A percentile compares a stretch with the other conserved stretches of the same genome.
These are phyloP conservation scores for Aporrectodea caliginosa DNA, from an alignment of 1,140 invertebrate genomes.

Conservation along the genomic window DNA sequence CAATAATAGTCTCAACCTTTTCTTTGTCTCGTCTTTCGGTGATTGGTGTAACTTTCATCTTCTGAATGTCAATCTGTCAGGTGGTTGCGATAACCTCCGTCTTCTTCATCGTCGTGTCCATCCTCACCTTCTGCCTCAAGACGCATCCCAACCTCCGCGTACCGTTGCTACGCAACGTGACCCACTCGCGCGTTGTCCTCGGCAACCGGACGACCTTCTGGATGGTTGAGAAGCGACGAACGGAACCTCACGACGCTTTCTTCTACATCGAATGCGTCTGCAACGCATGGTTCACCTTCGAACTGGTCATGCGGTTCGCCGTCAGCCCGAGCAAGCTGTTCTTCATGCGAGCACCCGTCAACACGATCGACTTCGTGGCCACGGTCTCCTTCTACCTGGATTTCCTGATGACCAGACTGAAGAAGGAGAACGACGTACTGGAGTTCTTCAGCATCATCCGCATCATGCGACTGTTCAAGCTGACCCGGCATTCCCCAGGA, in stretches of 20 bases:
- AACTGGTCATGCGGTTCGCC: slow-evolving; percentile 79
- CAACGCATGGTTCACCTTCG: slow-evolving; percentile 96
- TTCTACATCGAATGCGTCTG: too few species aligned
- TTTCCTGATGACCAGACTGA: slow-evolving; percentile 64
- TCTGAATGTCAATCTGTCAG: slow-evolving; percentile 55
- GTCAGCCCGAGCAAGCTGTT: slow-evolving; percentile 68
- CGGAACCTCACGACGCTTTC: slow-evolving; percentile 87
- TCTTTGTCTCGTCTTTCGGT: too few species aligned
- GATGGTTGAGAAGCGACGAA: slow-evolving; percentile 80
- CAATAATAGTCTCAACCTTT: too few species aligned
- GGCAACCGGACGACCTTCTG: slow-evolving; percentile 16
- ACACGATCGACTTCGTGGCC: slow-evolving; percentile 87
- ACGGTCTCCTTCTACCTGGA: slow-evolving; percentile 96
- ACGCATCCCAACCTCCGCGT: slow-evolving; percentile 82
- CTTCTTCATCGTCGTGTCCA: slow-evolving; percentile 87
- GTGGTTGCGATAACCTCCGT: slow-evolving; percentile 80
- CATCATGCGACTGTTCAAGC: too few species aligned
- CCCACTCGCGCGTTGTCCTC: slow-evolving; percentile 60
- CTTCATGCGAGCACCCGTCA: slow-evolving; percentile 57
- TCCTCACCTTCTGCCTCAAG: slow-evolving; percentile 89
- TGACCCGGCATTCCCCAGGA: too few species aligned
- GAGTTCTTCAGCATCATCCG: too few species aligned
- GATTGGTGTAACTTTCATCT: too few species aligned
- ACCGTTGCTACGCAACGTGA: slow-evolving; percentile 78
- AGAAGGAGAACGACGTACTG: slow-evolving; percentile 67